These are phyloP conservation scores for Dendrocincla fuliginosa DNA, from an alignment of 2,797 vertebrate species.

Conservation along the genomic window DNA sequence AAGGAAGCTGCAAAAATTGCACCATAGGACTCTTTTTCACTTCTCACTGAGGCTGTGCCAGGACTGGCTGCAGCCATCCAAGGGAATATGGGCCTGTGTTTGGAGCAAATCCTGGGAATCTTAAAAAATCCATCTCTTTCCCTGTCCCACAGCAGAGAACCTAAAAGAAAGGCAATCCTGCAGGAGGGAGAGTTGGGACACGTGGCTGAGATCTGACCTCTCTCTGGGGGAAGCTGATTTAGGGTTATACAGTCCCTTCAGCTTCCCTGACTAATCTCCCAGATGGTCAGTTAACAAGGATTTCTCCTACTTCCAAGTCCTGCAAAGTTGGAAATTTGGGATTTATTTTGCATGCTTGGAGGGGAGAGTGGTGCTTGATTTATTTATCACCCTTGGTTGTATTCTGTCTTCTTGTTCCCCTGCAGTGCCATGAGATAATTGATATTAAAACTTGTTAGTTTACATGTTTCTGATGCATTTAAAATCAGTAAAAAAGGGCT, in stretches of 20 bases:
- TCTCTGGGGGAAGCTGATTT: not conserved
- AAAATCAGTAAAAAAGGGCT: not conserved
- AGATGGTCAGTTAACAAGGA: not conserved
- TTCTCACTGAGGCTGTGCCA: not conserved
- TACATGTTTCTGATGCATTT: not conserved
- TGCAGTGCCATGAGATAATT: not conserved
- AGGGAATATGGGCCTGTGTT: not conserved
- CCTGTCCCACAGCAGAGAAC: not conserved
- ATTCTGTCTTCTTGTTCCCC: not conserved
- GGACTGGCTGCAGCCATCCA: not conserved
- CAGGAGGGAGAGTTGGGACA: not conserved
- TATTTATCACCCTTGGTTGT: not conserved
- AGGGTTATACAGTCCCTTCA: not conserved
- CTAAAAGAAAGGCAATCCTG: not conserved
- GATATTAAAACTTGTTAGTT: not conserved
- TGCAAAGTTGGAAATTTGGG: not conserved
- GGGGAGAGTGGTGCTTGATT: not conserved
- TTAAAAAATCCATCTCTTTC: not conserved
- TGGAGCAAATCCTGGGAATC: not conserved
- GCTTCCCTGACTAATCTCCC: not conserved
- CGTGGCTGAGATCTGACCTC: accelerated
- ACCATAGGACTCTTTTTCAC: not conserved
- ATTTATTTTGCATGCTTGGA: not conserved
- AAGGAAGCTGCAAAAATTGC: not conserved
- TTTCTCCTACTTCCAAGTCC: not conserved